Percentiles rank a stretch among this genome's conserved stretches.
Conservation (phyloP, 2,888 invertebrate genomes). For the Dusona sp. region DNA sequence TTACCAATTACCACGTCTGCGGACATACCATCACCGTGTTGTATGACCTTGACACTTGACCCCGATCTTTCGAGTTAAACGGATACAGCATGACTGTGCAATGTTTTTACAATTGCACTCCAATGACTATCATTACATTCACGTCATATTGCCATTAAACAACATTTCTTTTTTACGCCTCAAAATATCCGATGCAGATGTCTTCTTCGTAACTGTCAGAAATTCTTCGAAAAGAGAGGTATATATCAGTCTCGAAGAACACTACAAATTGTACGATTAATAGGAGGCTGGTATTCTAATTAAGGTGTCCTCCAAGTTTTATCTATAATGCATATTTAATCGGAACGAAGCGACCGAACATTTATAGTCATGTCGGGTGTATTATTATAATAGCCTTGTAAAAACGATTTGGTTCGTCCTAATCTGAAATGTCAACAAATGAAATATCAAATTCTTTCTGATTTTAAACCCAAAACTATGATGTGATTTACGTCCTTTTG, state of each 20-base stretch:
- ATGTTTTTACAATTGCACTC: background rate
- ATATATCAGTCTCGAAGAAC: background rate
- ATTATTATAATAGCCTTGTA: conserved; percentile 55
- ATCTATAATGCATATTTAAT: conserved; percentile 50
- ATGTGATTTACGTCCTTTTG: conserved; percentile 2
- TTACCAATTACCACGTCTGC: conserved; percentile 6
- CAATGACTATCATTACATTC: background rate
- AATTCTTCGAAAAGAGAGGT: conserved; percentile 20
- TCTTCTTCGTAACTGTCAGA: conserved; percentile 16
- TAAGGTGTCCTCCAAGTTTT: conserved; percentile 51
- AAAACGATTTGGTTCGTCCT: conserved; percentile 37
- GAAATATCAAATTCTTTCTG: background rate
- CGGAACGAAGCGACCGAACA: conserved; percentile 32
- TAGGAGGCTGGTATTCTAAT: conserved; percentile 51
- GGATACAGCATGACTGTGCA: background rate
- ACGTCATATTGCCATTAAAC: background rate
- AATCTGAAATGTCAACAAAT: background rate
- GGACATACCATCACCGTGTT: background rate
- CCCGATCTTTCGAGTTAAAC: background rate
- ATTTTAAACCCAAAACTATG: background rate
- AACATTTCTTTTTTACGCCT: background rate
- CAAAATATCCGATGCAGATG: conserved; percentile 5
- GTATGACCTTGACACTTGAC: background rate
- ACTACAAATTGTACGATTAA: conserved; percentile 57
- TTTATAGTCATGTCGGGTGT: background rate